Evolutionary conservation across 2,113 vertebrate genomes (phyloP).

Genomic region (Perognathus longimembris): DNA sequence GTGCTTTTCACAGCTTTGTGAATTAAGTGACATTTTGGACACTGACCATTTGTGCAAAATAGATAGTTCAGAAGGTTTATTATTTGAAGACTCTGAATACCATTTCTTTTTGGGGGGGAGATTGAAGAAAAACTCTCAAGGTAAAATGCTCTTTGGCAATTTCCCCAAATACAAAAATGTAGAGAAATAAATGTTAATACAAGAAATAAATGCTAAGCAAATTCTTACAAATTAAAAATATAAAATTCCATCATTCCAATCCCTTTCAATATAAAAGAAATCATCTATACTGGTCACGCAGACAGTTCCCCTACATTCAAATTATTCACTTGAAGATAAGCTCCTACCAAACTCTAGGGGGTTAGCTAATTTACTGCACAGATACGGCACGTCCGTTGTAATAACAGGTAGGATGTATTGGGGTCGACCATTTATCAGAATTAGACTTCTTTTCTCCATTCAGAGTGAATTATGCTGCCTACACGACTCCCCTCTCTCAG

Average conservation of each 20-base stretch:
- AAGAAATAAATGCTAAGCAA: slow-evolving; percentile 87
- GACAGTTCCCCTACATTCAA: slow-evolving; percentile 90
- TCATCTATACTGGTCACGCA: slow-evolving; percentile 92
- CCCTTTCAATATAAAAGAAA: slow-evolving; percentile 91
- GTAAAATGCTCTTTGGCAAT: slow-evolving; percentile 81
- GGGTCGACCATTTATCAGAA: slow-evolving; percentile 96
- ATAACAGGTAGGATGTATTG: slow-evolving; percentile 94
- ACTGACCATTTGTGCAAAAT: slow-evolving; percentile 65
- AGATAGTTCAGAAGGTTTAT: slow-evolving; percentile 64
- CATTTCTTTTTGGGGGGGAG: too few relatives aligned
- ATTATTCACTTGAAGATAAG: slow-evolving; percentile 94
- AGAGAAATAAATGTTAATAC: slow-evolving; percentile 81
- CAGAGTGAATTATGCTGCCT: slow-evolving; percentile 91
- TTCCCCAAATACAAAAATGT: slow-evolving; percentile 72
- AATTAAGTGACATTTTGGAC: slow-evolving; percentile 64
- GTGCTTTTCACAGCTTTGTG: neutral
- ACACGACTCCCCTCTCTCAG: slow-evolving; percentile 88
- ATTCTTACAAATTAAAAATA: slow-evolving; percentile 88
- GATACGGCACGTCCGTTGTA: slow-evolving; percentile 92
- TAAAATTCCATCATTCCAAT: slow-evolving; percentile 88
- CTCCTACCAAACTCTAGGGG: slow-evolving; percentile 90
- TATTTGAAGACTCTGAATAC: slow-evolving; percentile 77
- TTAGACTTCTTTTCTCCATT: slow-evolving; percentile 94
- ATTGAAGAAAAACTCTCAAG: slow-evolving; percentile 81
- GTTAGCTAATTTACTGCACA: slow-evolving; percentile 94